Conservation (phyloP, 2,797 vertebrate genomes). For the Gambusia yucatana region DNA sequence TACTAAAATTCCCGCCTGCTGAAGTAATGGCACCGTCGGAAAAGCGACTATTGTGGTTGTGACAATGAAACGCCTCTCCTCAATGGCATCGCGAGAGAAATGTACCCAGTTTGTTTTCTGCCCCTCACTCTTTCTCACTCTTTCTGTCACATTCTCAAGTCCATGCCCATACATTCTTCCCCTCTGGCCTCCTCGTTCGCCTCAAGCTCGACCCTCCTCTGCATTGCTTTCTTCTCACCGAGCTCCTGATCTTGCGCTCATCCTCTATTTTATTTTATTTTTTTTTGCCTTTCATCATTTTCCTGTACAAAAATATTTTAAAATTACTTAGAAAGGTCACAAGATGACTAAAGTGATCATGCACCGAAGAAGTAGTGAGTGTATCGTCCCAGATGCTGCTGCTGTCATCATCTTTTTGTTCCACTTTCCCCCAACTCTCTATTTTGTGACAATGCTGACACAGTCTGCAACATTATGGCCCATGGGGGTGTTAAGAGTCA, state of each 20-base stretch:
- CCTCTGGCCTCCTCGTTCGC: conserved; percentile 76
- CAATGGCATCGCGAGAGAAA: conserved; percentile 81
- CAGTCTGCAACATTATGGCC: conserved; percentile 60
- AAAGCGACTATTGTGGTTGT: conserved; percentile 87
- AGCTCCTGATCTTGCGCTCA: conserved; percentile 32
- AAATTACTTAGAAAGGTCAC: background rate
- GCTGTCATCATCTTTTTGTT: conserved; percentile 46
- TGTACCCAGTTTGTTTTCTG: conserved; percentile 84
- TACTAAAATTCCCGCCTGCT: conserved; percentile 92
- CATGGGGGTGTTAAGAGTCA: conserved; percentile 65
- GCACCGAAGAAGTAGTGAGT: conserved; percentile 34
- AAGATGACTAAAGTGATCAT: conserved; percentile 20
- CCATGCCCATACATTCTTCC: conserved; percentile 84
- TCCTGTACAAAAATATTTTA: background rate
- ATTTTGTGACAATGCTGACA: conserved; percentile 70
- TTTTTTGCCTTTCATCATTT: background rate
- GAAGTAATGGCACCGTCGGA: conserved; percentile 93
- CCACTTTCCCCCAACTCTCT: conserved; percentile 28
- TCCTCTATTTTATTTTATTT: background rate
- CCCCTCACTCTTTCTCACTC: conserved; percentile 82
- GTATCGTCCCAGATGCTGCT: conserved; percentile 47
- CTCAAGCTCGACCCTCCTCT: conserved; percentile 64
- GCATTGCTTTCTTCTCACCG: conserved; percentile 63
- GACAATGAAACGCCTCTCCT: conserved; percentile 87
- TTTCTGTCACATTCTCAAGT: conserved; percentile 84